A percentile compares a stretch with the other conserved stretches of the same genome.
Evolutionary conservation across 2,113 vertebrate genomes (phyloP).

Genomic region (Gopherus flavomarginatus): DNA sequence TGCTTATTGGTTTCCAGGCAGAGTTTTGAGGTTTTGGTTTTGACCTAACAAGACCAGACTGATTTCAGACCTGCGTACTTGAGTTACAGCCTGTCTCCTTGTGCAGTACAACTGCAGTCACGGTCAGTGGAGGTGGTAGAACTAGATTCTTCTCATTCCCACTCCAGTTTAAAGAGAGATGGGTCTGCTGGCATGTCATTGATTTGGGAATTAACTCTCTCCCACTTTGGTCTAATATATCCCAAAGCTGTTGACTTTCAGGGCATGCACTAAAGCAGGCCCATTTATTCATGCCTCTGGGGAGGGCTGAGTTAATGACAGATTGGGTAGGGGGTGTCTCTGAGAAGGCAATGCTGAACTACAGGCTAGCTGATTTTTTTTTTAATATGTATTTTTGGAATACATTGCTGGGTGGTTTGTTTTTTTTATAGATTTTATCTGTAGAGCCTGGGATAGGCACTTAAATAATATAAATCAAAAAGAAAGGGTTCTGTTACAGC

Average conservation of each 20-base stretch:
- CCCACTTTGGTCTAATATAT: background rate
- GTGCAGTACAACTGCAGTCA: background rate
- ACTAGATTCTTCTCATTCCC: background rate
- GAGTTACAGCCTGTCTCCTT: background rate
- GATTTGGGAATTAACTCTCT: background rate
- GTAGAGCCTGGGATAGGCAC: background rate
- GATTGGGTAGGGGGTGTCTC: background rate
- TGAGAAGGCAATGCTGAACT: background rate
- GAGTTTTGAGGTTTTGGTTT: background rate
- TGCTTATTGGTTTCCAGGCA: background rate
- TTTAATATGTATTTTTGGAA: background rate
- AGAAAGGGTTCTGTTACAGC: background rate
- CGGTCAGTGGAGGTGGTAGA: background rate
- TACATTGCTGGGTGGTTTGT: background rate
- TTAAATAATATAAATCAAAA: background rate
- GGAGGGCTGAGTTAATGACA: background rate
- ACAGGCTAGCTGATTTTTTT: background rate
- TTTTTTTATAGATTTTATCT: background rate
- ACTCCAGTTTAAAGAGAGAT: background rate
- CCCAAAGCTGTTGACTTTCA: background rate
- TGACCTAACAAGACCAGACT: background rate
- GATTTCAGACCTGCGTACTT: background rate
- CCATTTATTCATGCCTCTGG: background rate
- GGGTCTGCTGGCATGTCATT: fast-evolving
- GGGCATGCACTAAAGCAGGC: background rate